Evolutionary conservation across 2,888 invertebrate species (phyloP).

Genomic region (Heliconius ethilla): DNA sequence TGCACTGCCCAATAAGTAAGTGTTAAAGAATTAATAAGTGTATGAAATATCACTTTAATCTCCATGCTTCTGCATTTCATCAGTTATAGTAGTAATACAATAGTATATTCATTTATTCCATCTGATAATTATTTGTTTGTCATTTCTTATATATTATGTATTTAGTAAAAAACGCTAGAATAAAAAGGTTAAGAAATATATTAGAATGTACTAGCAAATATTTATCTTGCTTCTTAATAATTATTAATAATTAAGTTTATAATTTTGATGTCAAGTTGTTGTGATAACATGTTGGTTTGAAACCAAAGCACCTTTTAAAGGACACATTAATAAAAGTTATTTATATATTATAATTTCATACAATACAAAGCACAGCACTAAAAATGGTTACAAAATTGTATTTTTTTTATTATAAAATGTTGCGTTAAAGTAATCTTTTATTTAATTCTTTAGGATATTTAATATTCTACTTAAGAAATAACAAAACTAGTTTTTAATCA

Average conservation of each 20-base stretch:
- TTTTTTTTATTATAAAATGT: neutral
- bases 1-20: neutral
- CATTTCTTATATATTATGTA: neutral
- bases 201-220: neutral
- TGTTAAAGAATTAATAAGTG: neutral
- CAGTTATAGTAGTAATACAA: neutral
- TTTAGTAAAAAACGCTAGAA: neutral
- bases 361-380: neutral
- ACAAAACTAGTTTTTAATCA: neutral
- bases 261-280: neutral
- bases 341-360: neutral
- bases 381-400: neutral
- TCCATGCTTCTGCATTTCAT: neutral
- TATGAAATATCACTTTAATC: neutral
- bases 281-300: constrained; percentile 21
- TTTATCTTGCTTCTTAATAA: neutral
- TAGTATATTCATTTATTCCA: no score
- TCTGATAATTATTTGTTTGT: neutral
- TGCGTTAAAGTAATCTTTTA: neutral
- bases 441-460: neutral
- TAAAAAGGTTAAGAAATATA: neutral
- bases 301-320: constrained; percentile 24
- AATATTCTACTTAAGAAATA: constrained; percentile 1
- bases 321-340: neutral
- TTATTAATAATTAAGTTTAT: neutral